Evolutionary conservation across 2,797 vertebrate genomes (phyloP).

Genomic region (Thunnus albacares): DNA sequence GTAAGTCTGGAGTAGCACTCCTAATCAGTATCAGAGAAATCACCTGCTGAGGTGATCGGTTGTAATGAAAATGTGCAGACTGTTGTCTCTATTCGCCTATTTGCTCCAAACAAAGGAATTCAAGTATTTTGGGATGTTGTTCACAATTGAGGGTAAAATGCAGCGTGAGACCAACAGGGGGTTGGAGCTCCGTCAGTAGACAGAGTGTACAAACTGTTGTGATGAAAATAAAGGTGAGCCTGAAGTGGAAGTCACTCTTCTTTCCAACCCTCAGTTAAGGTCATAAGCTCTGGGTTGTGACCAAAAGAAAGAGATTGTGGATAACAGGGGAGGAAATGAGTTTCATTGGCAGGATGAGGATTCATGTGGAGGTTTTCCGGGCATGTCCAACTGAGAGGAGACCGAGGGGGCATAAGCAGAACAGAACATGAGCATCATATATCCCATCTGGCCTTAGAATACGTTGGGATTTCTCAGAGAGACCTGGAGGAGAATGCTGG

Average conservation of each 20-base stretch:
- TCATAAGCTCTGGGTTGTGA: not conserved
- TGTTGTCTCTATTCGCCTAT: not conserved
- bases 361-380: slow-evolving; percentile 13
- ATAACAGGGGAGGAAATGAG: not conserved
- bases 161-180: not conserved
- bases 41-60: not conserved
- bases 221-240: not conserved
- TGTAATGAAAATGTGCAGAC: not conserved
- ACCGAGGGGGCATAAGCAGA: slow-evolving; percentile 1
- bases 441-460: slow-evolving; percentile 17
- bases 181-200: not conserved
- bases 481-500: slow-evolving; percentile 22
- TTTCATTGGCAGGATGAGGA: not conserved
- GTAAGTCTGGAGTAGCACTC: not conserved
- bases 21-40: not conserved
- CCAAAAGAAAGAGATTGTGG: not conserved
- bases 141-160: not conserved
- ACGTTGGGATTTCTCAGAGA: slow-evolving; percentile 27
- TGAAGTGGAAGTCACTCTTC: not conserved
- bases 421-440: slow-evolving; percentile 24
- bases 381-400: slow-evolving; percentile 16
- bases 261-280: not conserved
- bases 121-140: not conserved
- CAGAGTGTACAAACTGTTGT: not conserved
- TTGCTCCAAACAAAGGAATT: not conserved